Base-by-base conservation (phyloP, 2,113 vertebrate genomes). In the Hippopotamus amphibius region DNA sequence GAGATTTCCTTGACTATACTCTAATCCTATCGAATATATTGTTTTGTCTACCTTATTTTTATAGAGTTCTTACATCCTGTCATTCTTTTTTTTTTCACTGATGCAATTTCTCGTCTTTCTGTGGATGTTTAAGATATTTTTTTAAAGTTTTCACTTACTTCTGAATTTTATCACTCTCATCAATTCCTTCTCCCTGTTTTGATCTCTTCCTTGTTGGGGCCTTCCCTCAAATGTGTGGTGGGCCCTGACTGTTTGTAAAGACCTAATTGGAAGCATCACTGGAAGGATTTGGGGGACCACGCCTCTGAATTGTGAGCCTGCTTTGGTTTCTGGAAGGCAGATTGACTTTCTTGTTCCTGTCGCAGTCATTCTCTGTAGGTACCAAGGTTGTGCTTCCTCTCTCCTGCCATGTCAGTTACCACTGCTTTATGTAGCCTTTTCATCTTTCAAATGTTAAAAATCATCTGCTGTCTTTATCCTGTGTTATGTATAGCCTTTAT, bases 371-470 rank as follows among this genome's bases (percentile, higher is more conserved):
- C 4, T 74, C 24, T 30, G 0, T 55, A 33, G 57, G 33, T 48
- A 65, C 76, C 53, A 53, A 3, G 59, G 24, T 57, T 79, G 37
- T 82, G 55, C 21, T 94, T 69, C 69, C 24, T 61, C 33, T 81
- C 19, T 57, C 76, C 43, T 90, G 26, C 37, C 24, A 0, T 59
- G 10, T 69, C 63, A 61, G 7, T 21, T 68, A 77, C 2, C 16
- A 68, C 37, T 83, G 26, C 37, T 87, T 84, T 65, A 53, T 79
- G 59, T 83, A 30, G 22, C 57, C 5, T 88, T 90, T 76, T 82
- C 16, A 37, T 87, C 65, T 94, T 95, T 93, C 72, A 90, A 19
- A 87, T 41, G 68, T 74, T 72, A 88, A 86, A 92, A 95, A 61
- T 33, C 8, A 50, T 69, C 53, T 84, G 59, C 41, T 74, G 8